Evolutionary conservation across 2,888 invertebrate species (phyloP), one percentile per base, ranked within the genome.

Genomic region (Philhelius pedissequus): DNA sequence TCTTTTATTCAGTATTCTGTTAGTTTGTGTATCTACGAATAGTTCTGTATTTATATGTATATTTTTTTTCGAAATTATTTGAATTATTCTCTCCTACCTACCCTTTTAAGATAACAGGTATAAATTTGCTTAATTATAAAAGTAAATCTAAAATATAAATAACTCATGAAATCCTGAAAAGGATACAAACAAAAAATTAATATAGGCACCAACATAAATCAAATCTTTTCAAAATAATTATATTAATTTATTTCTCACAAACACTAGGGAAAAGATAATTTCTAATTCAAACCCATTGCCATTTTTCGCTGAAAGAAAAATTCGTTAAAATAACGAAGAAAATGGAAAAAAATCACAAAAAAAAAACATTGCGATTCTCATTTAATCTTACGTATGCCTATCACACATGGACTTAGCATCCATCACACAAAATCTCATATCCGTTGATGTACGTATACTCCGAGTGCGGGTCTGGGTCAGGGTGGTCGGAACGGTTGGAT

Each of bases 381-480:
- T 80, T 84, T 80, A 84, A 84, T 84, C 84, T 84, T 84, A 75
- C 84, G 80, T 84, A 80, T 84, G 84, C 80, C 84, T 80, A 84
- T 84, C 84, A 84, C 84, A 80, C 80, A 84, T 80, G 75, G 84
- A 84, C 84, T 84, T 80, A 84, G 84, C 84, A 84, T 84, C 84
- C 84, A 80, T 84, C 84, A 84, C 75, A 80, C 74, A 84, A 80
- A 84, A 84, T 80, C 84, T 84, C 84, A 84, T 84, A 84, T 84
- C 84, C 84, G 84, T 84, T 84, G 84, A 84, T 84, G 84, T n/a
- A n/a, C n/a, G n/a, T 80, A 80, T 80, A 71, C 71, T 80, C 30
- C 20, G 56, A 56, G 35, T 56, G 32, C 54, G 54, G 54, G 30
- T 54, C 54, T 11, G 11, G 30, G 54, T 2, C 18, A 4, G 78